Conservation (phyloP, 1,140 invertebrate species). For the Tetramorium simillimum region DNA sequence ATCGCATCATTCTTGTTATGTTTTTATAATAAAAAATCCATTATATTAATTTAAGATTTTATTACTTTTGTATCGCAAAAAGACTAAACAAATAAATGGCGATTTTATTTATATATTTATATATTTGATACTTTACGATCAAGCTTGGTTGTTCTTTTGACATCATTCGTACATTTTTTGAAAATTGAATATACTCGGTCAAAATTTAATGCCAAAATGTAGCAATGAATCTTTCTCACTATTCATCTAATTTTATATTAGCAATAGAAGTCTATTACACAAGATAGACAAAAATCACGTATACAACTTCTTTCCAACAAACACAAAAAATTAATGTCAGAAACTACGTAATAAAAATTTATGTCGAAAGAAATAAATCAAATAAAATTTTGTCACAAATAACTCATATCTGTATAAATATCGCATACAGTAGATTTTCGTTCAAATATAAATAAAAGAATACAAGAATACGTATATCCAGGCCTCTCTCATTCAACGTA, state of each 20-base stretch:
- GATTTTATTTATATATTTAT: slow-evolving; percentile 16
- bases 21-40: background rate
- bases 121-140: too few species aligned
- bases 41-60: background rate
- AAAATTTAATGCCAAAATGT: background rate
- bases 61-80: background rate
- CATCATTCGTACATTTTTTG: background rate
- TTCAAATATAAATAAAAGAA: background rate
- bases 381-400: slow-evolving; percentile 1
- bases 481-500: background rate
- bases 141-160: background rate
- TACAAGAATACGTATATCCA: background rate
- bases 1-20: background rate
- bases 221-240: slow-evolving; percentile 2
- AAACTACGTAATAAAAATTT: background rate
- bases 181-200: background rate
- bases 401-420: background rate
- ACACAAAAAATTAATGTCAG: background rate
- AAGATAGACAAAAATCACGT: background rate
- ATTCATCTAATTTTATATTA: background rate
- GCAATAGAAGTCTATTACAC: background rate
- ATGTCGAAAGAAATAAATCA: background rate
- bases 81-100: background rate
- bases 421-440: background rate
- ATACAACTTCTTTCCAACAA: background rate